These are phyloP conservation scores for Perodicticus potto DNA, from an alignment of 2,797 vertebrate genomes.

Conservation along the genomic window DNA sequence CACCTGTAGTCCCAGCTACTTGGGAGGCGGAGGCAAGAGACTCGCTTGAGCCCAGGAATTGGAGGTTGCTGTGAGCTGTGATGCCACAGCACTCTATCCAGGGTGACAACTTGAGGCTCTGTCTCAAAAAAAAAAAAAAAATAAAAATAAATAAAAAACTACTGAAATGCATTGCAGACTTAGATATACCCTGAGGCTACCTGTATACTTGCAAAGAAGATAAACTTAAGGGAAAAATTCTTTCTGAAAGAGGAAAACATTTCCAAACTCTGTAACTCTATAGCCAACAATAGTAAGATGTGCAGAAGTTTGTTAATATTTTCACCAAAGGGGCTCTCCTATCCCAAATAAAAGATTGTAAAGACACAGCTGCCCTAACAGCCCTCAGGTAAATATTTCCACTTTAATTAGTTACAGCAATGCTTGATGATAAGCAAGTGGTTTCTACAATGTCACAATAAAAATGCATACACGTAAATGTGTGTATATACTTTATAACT, in stretches of 20 bases:
- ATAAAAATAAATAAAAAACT: too few relatives aligned
- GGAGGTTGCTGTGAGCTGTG: too few relatives aligned
- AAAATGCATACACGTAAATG: background rate
- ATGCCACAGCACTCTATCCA: too few relatives aligned
- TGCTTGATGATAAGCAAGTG: background rate
- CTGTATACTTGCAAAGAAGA: background rate
- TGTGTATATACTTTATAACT: background rate
- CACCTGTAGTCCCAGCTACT: too few relatives aligned
- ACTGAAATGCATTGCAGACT: slow-evolving; percentile 13
- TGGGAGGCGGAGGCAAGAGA: too few relatives aligned
- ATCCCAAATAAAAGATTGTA: background rate
- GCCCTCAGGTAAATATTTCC: background rate
- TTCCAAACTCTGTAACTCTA: slow-evolving; percentile 9
- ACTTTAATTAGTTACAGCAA: background rate
- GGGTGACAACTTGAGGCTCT: too few relatives aligned
- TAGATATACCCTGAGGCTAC: background rate
- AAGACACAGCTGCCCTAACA: background rate
- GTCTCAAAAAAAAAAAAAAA: too few relatives aligned
- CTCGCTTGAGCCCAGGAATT: too few relatives aligned
- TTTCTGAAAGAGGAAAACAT: slow-evolving; percentile 28
- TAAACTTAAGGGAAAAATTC: background rate
- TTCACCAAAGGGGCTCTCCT: background rate
- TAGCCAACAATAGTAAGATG: background rate
- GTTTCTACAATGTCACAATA: background rate
- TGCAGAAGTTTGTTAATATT: background rate